These are phyloP conservation scores for Arctocebus calabarensis DNA, from an alignment of 2,797 vertebrate species.

Conservation along the genomic window DNA sequence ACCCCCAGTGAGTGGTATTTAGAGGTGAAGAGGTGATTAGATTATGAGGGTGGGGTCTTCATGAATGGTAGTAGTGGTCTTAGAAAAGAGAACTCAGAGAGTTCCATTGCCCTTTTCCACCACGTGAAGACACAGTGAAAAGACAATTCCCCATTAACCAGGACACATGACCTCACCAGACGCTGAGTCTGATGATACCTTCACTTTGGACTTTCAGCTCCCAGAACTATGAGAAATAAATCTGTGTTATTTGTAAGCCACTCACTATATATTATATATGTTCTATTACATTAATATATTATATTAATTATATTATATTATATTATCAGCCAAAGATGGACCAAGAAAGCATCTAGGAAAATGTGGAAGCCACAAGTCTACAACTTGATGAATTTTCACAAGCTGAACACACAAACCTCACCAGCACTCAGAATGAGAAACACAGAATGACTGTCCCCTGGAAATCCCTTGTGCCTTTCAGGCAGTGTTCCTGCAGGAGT, in stretches of 20 bases:
- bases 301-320: no score
- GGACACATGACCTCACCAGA: not conserved
- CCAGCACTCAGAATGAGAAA: not conserved
- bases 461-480: accelerated
- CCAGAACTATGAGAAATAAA: not conserved
- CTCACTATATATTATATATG: not conserved
- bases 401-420: not conserved
- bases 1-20: not conserved
- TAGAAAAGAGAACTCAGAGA: not conserved
- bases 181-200: not conserved
- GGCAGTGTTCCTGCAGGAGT: not conserved
- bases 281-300: not conserved
- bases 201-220: not conserved
- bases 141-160: not conserved
- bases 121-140: not conserved
- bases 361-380: not conserved
- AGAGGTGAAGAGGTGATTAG: no score
- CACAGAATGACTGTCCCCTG: accelerated
- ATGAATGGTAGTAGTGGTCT: not conserved
- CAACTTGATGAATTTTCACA: not conserved
- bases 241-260: no score
- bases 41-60: no score
- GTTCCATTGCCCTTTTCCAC: no score
- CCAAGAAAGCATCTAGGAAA: not conserved
- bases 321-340: not conserved